Evolutionary conservation across 2,113 vertebrate genomes (phyloP).

Genomic region (Seriola quinqueradiata): DNA sequence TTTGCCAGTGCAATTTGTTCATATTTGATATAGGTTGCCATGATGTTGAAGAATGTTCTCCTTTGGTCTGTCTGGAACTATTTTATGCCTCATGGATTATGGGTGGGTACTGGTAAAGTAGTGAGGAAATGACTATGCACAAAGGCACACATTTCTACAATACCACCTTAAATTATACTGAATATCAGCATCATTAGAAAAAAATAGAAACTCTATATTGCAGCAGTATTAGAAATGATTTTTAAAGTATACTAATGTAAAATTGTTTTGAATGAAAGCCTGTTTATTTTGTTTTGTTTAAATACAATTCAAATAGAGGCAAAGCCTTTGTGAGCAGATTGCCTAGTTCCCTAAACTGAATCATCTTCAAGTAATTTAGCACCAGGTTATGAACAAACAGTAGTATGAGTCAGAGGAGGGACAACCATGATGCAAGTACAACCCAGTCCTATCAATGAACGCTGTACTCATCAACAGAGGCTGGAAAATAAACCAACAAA

Average conservation of each 20-base stretch:
- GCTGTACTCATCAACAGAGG: neutral
- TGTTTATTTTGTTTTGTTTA: neutral
- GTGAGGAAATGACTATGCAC: neutral
- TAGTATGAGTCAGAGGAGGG: neutral
- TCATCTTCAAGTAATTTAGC: conserved; percentile 15
- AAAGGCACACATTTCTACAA: neutral
- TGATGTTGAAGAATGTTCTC: neutral
- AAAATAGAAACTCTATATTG: neutral
- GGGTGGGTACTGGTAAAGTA: neutral
- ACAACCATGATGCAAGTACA: neutral
- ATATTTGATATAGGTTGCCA: neutral
- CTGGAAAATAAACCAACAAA: neutral
- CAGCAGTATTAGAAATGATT: neutral
- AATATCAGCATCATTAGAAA: neutral
- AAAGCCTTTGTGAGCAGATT: neutral
- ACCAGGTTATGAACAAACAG: conserved; percentile 32
- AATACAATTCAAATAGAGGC: neutral
- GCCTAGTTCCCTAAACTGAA: neutral
- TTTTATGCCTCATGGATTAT: neutral
- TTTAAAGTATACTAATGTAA: neutral
- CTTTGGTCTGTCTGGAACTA: neutral
- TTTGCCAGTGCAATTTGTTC: neutral
- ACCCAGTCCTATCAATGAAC: neutral
- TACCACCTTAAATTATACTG: neutral
- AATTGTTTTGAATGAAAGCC: neutral